Conservation (phyloP, 2,888 invertebrate species). For the Andrena minutula region DNA sequence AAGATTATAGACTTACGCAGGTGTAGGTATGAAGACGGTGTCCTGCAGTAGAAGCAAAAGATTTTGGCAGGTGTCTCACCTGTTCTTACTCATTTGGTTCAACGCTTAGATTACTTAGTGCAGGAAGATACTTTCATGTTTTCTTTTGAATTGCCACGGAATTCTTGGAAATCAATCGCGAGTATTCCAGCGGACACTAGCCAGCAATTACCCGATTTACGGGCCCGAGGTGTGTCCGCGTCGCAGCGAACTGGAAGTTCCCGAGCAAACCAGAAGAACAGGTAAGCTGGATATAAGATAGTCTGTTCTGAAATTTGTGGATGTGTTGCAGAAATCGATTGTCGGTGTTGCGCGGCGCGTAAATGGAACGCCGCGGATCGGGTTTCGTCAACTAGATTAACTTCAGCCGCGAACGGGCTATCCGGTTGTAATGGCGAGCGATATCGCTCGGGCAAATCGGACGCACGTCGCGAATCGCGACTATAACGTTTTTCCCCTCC, state of each 20-base stretch:
- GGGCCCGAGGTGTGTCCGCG: neutral
- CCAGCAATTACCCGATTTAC: neutral
- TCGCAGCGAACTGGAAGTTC: neutral
- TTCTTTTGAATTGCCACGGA: too few relatives aligned
- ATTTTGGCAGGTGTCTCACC: too few relatives aligned
- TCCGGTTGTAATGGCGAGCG: slow-evolving; percentile 54
- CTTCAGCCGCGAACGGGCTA: slow-evolving; percentile 51
- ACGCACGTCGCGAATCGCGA: slow-evolving; percentile 33
- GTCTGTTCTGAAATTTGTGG: slow-evolving; percentile 58
- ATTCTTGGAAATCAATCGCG: too few relatives aligned
- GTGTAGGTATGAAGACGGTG: too few relatives aligned
- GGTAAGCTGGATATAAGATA: slow-evolving; percentile 38
- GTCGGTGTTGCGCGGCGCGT: slow-evolving; percentile 49
- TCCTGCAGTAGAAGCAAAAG: too few relatives aligned
- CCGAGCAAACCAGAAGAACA: slow-evolving; percentile 49
- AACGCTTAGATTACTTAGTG: too few relatives aligned
- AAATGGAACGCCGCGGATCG: slow-evolving; percentile 64
- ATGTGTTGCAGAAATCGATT: slow-evolving; percentile 66
- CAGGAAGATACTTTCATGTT: too few relatives aligned
- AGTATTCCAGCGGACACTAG: too few relatives aligned
- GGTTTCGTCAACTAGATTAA: slow-evolving; percentile 64
- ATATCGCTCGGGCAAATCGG: slow-evolving; percentile 32
- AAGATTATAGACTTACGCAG: too few relatives aligned
- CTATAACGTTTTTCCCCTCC: slow-evolving; percentile 2
- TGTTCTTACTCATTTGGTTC: too few relatives aligned